phyloP scores from a whole-genome alignment of 2,113 vertebrate species.

The Chaenocephalus aceratus region DNA sequence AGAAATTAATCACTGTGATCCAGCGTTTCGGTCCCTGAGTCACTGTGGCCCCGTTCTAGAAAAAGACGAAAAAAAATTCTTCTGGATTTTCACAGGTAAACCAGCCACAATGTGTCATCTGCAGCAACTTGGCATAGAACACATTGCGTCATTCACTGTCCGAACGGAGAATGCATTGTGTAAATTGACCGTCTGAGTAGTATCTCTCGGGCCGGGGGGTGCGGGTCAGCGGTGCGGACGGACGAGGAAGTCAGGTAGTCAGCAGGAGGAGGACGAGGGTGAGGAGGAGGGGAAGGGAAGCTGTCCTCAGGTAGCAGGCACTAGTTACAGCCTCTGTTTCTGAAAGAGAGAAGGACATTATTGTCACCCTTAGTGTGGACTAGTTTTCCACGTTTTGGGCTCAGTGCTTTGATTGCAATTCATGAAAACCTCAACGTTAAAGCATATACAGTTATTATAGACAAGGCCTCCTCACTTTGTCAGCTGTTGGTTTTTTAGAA shows the following conservation, averaged over 20 bases:
- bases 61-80: constrained; percentile 12
- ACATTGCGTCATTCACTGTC: constrained; percentile 26
- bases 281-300: constrained; percentile 49
- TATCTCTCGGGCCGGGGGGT: neutral
- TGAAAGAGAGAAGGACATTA: constrained; percentile 49
- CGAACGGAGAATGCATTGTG: constrained; percentile 26
- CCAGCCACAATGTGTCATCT: constrained; percentile 22
- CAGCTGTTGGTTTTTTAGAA: neutral
- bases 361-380: neutral
- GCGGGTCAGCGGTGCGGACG: constrained; percentile 17
- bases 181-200: constrained; percentile 6
- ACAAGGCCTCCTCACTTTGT: neutral
- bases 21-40: constrained; percentile 61
- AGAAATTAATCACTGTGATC: constrained; percentile 47
- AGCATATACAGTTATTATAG: neutral
- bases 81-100: constrained; percentile 41
- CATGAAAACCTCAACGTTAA: neutral
- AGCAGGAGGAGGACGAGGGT: constrained; percentile 53
- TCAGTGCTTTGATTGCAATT: neutral
- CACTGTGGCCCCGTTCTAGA: constrained; percentile 24
- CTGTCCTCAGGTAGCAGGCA: constrained; percentile 27
- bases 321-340: constrained; percentile 43
- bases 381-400: neutral
- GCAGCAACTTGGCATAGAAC: constrained; percentile 39
- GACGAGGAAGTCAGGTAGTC: constrained; percentile 58